Percentiles rank a stretch among this genome's conserved stretches.
Evolutionary conservation across 2,797 vertebrate genomes (phyloP).

Genomic region (Sebastes wilsoni): DNA sequence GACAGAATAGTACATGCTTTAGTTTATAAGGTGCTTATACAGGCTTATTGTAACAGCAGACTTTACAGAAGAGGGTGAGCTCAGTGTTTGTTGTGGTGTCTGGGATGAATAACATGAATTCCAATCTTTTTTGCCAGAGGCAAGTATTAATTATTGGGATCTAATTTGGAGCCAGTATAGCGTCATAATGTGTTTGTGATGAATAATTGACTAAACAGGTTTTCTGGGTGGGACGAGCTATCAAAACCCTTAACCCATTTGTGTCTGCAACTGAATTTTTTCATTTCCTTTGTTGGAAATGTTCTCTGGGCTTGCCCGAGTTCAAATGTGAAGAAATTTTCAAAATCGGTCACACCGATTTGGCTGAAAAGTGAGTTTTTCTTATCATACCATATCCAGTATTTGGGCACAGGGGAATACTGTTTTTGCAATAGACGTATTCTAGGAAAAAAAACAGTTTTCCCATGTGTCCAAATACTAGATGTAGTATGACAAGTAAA

Average conservation of each 20-base stretch:
- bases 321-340: fast-evolving
- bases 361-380: too few relatives aligned
- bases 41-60: background rate
- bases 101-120: background rate
- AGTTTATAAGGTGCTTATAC: background rate
- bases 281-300: too few relatives aligned
- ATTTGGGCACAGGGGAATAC: too few relatives aligned
- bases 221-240: background rate
- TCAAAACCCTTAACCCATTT: background rate
- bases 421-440: too few relatives aligned
- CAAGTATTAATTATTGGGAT: background rate
- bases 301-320: fast-evolving
- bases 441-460: too few relatives aligned
- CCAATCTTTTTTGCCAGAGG: background rate
- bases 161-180: background rate
- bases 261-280: too few relatives aligned
- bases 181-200: background rate
- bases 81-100: background rate
- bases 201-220: background rate
- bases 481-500: too few relatives aligned
- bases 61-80: background rate
- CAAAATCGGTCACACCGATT: too few relatives aligned
- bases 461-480: too few relatives aligned
- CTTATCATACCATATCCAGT: too few relatives aligned
- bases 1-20: background rate